Conservation (phyloP, 2,113 vertebrate species). For the Bagarius yarrelli region DNA sequence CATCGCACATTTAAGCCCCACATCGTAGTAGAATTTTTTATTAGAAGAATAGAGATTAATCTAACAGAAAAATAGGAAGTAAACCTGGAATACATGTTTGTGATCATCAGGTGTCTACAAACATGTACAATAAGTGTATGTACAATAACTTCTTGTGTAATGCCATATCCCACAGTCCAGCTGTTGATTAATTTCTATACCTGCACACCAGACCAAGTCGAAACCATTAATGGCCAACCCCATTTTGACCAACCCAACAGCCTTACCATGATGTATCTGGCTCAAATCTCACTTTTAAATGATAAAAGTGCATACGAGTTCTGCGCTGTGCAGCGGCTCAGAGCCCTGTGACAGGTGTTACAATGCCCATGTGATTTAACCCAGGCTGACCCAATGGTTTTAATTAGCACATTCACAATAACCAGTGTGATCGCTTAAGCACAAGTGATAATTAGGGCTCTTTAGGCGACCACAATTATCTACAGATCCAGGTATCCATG, state of each 20-base stretch:
- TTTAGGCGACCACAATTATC: constrained; percentile 31
- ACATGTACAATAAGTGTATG: too few species aligned
- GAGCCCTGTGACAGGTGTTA: constrained; percentile 9
- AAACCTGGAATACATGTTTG: too few species aligned
- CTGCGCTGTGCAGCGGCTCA: neutral
- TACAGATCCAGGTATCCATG: constrained; percentile 12
- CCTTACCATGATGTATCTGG: neutral
- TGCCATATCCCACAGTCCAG: neutral
- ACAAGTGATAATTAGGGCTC: constrained; percentile 39
- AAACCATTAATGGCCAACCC: neutral
- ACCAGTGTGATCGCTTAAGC: constrained; percentile 24
- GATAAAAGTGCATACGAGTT: neutral
- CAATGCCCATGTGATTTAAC: constrained; percentile 2
- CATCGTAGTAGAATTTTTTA: too few species aligned
- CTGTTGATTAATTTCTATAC: neutral
- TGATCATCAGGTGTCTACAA: too few species aligned
- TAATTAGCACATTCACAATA: constrained; percentile 34
- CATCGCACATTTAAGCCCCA: too few species aligned
- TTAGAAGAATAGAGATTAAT: too few species aligned
- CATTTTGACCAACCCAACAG: neutral
- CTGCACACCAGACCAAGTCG: neutral
- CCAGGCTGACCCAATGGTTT: constrained; percentile 13
- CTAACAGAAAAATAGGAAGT: too few species aligned
- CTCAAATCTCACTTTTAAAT: neutral
- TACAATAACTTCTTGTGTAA: neutral